Percentiles rank a stretch among this genome's conserved stretches.
phyloP scores from a whole-genome alignment of 2,113 vertebrate genomes.

The Meriones unguiculatus region DNA sequence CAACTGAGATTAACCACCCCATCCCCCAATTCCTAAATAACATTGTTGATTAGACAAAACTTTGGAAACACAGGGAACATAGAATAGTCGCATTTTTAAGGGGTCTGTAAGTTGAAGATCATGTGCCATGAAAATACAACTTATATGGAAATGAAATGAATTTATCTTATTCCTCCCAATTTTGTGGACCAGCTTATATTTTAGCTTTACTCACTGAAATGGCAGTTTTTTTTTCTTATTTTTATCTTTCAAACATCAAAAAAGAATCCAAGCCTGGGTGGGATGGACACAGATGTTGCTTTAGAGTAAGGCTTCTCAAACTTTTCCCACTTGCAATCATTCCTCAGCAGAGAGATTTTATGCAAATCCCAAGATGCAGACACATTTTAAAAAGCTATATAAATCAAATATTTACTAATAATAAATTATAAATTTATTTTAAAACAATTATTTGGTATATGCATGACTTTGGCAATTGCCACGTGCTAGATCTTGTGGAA shows the following conservation, averaged over 20 bases:
- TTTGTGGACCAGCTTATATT: background rate
- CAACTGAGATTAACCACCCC: background rate
- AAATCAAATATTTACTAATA: background rate
- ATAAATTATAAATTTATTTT: background rate
- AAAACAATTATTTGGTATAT: background rate
- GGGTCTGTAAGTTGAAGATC: background rate
- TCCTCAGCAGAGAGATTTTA: background rate
- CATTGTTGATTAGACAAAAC: background rate
- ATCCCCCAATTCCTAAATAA: background rate
- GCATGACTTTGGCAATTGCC: background rate
- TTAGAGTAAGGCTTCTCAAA: background rate
- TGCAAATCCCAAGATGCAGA: background rate
- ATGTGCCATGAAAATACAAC: background rate
- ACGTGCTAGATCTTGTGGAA: background rate
- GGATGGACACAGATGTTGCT: background rate
- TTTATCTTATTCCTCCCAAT: background rate
- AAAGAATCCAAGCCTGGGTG: background rate
- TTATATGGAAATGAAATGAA: background rate
- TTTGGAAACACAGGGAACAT: background rate
- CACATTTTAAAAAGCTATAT: background rate
- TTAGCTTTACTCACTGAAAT: constrained; percentile 1
- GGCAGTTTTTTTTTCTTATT: background rate
- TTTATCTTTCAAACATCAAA: background rate
- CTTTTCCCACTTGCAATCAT: background rate
- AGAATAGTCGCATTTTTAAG: background rate